These are phyloP conservation scores for Harmothoe impar DNA, from an alignment of 2,888 invertebrate species.

Conservation along the genomic window DNA sequence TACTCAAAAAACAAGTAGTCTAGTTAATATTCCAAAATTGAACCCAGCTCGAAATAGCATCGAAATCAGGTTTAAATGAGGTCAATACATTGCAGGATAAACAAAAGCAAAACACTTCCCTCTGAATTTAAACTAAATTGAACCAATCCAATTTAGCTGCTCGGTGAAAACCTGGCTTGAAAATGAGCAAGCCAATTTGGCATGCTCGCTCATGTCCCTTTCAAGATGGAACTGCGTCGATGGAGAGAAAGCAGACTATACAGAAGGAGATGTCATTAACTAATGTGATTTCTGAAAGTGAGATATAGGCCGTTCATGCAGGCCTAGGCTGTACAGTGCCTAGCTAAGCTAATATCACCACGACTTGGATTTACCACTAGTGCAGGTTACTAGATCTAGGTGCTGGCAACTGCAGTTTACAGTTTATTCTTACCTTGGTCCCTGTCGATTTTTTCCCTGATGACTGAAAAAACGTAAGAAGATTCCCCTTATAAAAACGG, in stretches of 20 bases:
- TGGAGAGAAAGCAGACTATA: no score
- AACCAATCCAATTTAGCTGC: background rate
- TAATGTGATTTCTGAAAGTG: no score
- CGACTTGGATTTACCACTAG: background rate
- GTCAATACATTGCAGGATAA: background rate
- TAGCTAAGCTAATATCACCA: no score
- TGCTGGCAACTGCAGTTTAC: background rate
- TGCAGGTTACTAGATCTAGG: conserved; percentile 6
- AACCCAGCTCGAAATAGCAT: no score
- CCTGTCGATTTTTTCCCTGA: conserved; percentile 49
- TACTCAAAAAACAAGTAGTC: no score
- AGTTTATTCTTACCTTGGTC: conserved; percentile 47
- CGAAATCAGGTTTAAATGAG: background rate
- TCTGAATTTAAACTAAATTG: background rate
- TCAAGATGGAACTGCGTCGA: background rate
- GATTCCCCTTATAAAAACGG: background rate
- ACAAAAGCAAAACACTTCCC: background rate
- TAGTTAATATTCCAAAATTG: no score
- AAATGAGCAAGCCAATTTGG: background rate
- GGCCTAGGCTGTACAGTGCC: background rate
- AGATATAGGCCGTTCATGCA: conserved; percentile 1
- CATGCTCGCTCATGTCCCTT: background rate
- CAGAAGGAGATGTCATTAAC: no score
- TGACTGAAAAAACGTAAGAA: conserved; percentile 43
- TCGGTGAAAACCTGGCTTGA: background rate